Conservation (phyloP, 2,113 vertebrate genomes). For the Gallinago undulata region DNA sequence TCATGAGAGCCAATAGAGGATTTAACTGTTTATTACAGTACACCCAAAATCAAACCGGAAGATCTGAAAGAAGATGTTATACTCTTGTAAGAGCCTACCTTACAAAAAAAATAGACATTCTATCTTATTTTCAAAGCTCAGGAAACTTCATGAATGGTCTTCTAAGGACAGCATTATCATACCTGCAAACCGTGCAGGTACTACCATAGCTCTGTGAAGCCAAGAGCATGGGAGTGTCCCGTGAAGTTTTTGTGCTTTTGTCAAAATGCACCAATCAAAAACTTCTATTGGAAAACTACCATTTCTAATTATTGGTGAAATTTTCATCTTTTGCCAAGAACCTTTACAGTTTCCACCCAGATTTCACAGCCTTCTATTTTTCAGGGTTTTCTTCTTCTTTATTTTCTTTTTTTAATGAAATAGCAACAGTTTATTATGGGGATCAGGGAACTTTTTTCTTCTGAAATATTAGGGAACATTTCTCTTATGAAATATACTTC, state of each 20-base stretch:
- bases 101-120: neutral
- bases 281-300: neutral
- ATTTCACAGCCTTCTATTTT: neutral
- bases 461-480: neutral
- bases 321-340: neutral
- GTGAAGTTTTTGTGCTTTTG: neutral
- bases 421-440: neutral
- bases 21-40: neutral
- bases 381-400: rapidly evolving
- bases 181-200: neutral
- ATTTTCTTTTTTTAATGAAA: neutral
- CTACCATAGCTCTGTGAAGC: neutral
- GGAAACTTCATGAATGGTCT: neutral
- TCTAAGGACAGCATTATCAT: neutral
- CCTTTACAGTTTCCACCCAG: neutral
- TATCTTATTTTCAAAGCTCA: neutral
- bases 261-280: neutral
- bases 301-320: neutral
- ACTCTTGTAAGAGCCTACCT: neutral
- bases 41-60: neutral
- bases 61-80: neutral
- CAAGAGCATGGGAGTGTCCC: neutral
- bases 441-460: neutral
- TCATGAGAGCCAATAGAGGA: rapidly evolving
- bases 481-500: neutral